These are phyloP conservation scores for Papilio polytes DNA, from an alignment of 1,140 invertebrate species.

Conservation along the genomic window DNA sequence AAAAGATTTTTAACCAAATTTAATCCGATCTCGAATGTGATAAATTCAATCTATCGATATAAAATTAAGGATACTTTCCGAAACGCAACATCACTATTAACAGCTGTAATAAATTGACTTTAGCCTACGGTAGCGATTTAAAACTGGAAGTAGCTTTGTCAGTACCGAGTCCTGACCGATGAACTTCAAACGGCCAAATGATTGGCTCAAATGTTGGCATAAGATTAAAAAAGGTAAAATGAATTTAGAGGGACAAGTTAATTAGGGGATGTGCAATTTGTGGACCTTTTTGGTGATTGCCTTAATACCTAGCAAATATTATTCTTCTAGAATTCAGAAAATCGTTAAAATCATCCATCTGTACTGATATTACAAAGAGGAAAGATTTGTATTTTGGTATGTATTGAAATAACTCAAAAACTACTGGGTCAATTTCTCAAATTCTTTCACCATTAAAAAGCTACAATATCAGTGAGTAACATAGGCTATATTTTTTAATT, in stretches of 20 bases:
- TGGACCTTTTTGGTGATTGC: background rate
- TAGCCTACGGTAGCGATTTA: constrained; percentile 15
- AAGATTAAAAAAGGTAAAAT: constrained; percentile 27
- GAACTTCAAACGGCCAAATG: constrained; percentile 15
- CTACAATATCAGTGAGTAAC: no score
- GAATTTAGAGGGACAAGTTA: constrained; percentile 24
- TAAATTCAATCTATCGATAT: background rate
- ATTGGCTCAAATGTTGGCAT: background rate
- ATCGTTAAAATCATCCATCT: background rate
- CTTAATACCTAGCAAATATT: background rate
- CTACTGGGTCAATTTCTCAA: no score
- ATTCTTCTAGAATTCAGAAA: background rate
- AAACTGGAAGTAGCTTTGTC: constrained; percentile 22
- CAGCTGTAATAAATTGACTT: constrained; percentile 3
- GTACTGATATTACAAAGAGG: no score
- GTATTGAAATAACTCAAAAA: no score
- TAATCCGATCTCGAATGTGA: no score
- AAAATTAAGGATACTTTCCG: background rate
- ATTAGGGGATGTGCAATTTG: background rate
- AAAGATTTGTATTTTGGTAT: no score
- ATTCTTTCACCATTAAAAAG: no score
- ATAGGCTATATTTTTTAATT: no score
- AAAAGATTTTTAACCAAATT: no score
- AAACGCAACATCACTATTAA: background rate
- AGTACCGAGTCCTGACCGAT: background rate